These are phyloP conservation scores for Cephus pygmeus DNA, from an alignment of 2,888 invertebrate species.

Conservation along the genomic window DNA sequence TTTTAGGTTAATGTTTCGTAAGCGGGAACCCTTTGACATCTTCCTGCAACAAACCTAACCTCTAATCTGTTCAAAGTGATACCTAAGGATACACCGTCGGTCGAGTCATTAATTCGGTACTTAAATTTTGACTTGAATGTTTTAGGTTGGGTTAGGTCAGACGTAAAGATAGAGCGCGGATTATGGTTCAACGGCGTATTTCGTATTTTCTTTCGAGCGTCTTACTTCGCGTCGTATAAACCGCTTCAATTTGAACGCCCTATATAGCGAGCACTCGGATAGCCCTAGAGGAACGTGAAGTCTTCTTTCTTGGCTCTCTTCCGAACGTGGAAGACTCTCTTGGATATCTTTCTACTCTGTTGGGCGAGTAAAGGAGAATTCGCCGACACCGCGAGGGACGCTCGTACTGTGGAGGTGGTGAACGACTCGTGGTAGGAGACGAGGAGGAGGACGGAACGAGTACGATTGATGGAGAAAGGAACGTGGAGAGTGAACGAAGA, in stretches of 20 bases:
- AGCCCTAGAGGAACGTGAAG: background rate
- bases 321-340: background rate
- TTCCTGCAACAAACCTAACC: background rate
- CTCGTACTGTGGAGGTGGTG: background rate
- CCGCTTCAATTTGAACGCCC: background rate
- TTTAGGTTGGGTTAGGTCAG: background rate
- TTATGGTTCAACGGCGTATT: background rate
- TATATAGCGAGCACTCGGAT: background rate
- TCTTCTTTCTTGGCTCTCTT: background rate
- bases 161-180: background rate
- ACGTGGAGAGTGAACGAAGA: slow-evolving; percentile 24
- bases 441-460: slow-evolving; percentile 11
- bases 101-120: background rate
- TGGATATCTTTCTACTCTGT: slow-evolving; percentile 26
- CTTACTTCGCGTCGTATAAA: background rate
- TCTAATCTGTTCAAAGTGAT: background rate
- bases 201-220: background rate
- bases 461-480: slow-evolving; percentile 35
- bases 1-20: background rate
- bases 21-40: background rate
- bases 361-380: slow-evolving; percentile 40
- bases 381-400: slow-evolving; percentile 38
- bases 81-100: background rate
- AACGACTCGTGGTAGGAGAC: background rate
- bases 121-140: background rate